A percentile compares a stretch with the other conserved stretches of the same genome.
Conservation (phyloP, 2,113 vertebrate species). For the Hemibagrus wyckioides region DNA sequence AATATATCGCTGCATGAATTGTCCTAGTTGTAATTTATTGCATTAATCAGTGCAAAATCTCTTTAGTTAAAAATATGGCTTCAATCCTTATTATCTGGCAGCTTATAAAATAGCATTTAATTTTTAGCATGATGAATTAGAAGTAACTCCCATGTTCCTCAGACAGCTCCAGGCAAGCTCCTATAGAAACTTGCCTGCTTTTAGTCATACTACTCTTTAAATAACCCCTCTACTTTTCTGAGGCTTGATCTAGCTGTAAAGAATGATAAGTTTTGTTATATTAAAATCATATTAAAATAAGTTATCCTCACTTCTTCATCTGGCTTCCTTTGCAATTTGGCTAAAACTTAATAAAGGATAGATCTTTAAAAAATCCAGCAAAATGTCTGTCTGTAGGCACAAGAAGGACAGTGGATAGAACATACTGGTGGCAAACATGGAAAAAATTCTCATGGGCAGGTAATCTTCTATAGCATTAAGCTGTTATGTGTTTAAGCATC, state of each 20-base stretch:
- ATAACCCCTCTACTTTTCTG: background rate
- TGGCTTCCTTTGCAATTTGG: background rate
- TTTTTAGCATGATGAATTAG: background rate
- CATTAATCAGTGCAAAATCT: background rate
- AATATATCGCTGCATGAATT: background rate
- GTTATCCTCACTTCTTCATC: background rate
- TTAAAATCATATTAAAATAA: too few species aligned
- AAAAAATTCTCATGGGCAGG: background rate
- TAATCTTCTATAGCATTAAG: too few species aligned
- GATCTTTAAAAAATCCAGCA: background rate
- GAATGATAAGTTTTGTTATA: background rate
- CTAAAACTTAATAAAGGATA: background rate
- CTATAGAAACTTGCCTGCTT: background rate
- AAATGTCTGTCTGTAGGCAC: background rate
- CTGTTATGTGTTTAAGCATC: too few species aligned
- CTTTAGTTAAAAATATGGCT: background rate
- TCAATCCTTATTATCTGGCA: too few species aligned
- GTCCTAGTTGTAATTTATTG: background rate
- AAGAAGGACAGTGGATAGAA: background rate
- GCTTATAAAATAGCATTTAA: background rate
- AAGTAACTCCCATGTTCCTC: background rate
- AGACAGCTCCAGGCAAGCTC: background rate
- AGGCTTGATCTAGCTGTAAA: background rate
- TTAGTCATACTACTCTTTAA: background rate
- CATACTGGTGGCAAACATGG: background rate